Percentiles rank a stretch among this genome's conserved stretches.
phyloP scores from a whole-genome alignment of 2,113 vertebrate genomes.

The Mystacornis crossleyi region DNA sequence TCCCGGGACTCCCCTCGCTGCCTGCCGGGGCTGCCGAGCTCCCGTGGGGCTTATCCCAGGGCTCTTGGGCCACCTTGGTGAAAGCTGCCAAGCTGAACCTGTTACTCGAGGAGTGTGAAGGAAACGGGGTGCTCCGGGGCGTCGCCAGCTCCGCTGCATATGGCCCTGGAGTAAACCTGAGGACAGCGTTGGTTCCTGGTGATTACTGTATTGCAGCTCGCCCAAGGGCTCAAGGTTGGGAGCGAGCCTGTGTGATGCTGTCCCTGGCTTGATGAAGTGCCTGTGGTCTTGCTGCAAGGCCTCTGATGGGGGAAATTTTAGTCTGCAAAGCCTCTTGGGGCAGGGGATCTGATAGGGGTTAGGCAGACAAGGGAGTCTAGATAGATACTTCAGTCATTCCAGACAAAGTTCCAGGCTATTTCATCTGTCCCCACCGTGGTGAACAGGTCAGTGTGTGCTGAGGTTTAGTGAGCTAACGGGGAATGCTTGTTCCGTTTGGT shows the following conservation, averaged over 20 bases:
- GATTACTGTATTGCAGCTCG: accelerated
- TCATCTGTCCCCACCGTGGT: accelerated
- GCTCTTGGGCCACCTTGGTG: background rate
- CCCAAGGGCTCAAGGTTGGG: accelerated
- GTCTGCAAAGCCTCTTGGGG: accelerated
- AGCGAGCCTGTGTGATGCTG: background rate
- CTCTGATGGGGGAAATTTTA: background rate
- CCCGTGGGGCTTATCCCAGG: background rate
- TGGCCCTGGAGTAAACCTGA: no score
- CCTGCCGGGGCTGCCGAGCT: background rate
- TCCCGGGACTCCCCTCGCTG: background rate
- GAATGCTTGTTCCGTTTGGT: background rate
- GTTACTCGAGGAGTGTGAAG: background rate
- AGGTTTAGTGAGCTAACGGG: background rate
- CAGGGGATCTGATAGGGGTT: accelerated
- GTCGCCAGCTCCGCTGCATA: accelerated
- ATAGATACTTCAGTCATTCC: background rate
- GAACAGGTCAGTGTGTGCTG: accelerated
- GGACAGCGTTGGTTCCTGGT: accelerated
- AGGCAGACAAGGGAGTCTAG: accelerated
- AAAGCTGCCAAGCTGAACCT: background rate
- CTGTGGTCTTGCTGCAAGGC: background rate
- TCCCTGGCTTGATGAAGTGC: accelerated
- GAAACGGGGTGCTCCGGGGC: background rate
- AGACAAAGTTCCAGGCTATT: background rate